Conservation (phyloP, 2,797 vertebrate genomes). For the Garrulus glandarius region DNA sequence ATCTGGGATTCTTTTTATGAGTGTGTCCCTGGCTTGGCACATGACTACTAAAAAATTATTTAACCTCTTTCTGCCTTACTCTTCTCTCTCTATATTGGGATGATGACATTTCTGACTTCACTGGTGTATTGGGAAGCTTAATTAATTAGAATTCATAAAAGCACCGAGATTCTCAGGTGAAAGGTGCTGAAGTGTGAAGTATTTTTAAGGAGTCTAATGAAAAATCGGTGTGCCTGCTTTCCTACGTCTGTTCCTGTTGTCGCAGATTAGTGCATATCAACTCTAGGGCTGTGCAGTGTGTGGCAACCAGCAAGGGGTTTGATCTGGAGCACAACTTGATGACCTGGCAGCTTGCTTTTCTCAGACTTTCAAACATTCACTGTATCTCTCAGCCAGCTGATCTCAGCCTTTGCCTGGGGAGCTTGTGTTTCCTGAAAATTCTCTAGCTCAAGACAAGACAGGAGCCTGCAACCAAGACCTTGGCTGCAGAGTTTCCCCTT, state of each 20-base stretch:
- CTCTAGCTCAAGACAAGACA: background rate
- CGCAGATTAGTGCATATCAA: background rate
- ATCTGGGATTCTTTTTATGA: background rate
- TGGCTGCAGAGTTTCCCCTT: background rate
- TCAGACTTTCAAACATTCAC: background rate
- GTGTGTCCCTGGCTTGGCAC: background rate
- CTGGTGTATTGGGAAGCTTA: slow-evolving; percentile 38
- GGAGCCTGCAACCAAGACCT: background rate
- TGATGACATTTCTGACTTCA: slow-evolving; percentile 36
- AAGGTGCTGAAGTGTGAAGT: slow-evolving; percentile 51
- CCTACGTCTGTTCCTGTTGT: background rate
- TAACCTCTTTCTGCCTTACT: slow-evolving; percentile 27
- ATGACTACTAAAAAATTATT: slow-evolving; percentile 13
- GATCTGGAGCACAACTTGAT: background rate
- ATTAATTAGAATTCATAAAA: slow-evolving; percentile 62
- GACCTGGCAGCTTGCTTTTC: background rate
- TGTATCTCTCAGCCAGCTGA: background rate
- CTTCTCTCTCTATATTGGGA: slow-evolving; percentile 5
- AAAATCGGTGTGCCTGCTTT: background rate
- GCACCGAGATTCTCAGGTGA: slow-evolving; percentile 47
- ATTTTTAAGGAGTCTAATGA: slow-evolving; percentile 14
- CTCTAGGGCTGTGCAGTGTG: background rate
- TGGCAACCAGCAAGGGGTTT: background rate
- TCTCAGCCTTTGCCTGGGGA: background rate
- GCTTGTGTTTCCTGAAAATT: background rate